Percentiles rank a stretch among this genome's conserved stretches.
These are phyloP conservation scores for Alfaro cultratus DNA, from an alignment of 2,797 vertebrate species.

Conservation along the genomic window DNA sequence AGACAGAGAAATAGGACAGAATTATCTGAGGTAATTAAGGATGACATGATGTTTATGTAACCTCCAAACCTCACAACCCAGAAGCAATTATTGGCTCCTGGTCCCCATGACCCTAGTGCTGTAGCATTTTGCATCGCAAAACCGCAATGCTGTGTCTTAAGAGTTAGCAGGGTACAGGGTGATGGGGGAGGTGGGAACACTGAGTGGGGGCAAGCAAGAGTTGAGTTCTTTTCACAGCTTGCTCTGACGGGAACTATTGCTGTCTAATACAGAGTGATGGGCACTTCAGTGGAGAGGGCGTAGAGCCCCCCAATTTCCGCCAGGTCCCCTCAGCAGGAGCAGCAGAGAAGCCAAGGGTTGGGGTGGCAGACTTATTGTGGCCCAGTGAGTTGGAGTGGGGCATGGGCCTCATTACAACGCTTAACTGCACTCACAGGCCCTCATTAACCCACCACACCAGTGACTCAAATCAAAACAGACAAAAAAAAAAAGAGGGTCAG, in stretches of 20 bases:
- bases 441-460: conserved; percentile 79
- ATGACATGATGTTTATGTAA: conserved; percentile 87
- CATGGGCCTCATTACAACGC: conserved; percentile 79
- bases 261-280: conserved; percentile 82
- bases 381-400: conserved; percentile 63
- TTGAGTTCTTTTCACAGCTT: conserved; percentile 82
- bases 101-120: conserved; percentile 72
- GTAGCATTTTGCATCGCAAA: conserved; percentile 49
- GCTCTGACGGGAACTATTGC: conserved; percentile 62
- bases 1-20: conserved; percentile 4
- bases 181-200: conserved; percentile 48
- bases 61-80: conserved; percentile 81
- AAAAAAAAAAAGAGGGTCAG: conserved; percentile 72
- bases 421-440: conserved; percentile 81
- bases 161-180: conserved; percentile 59
- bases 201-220: conserved; percentile 57
- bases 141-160: conserved; percentile 61
- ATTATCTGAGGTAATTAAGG: conserved; percentile 76
- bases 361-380: conserved; percentile 73
- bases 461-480: conserved; percentile 80
- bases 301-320: conserved; percentile 75
- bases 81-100: conserved; percentile 80
- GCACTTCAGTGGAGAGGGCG: conserved; percentile 76
- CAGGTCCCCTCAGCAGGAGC: conserved; percentile 64
- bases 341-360: conserved; percentile 68